Evolutionary conservation across 2,888 invertebrate species (phyloP), one percentile per base, ranked within the genome.

Genomic region (Gymnosoma rotundatum): DNA sequence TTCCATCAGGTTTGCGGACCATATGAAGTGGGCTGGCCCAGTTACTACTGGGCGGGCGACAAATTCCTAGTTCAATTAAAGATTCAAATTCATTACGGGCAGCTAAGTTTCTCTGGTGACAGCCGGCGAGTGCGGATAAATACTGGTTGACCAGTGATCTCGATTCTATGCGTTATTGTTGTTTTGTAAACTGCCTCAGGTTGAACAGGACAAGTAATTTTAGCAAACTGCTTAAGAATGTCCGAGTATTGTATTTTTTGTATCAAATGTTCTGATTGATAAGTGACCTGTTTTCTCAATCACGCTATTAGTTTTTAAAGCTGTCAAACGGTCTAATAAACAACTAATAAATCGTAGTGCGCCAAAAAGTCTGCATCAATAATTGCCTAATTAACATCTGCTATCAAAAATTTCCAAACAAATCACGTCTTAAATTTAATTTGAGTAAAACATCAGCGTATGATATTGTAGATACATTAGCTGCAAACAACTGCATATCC

Each of bases 11-110:
- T 74, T 86, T 90, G 87, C 45, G 78, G 2, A 87, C 89, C 82
- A 91, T 69, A 74, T 90, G 89, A 0, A 93, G 32, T 32, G 8
- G 32, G 8, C 32, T 32, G 32, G 8, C 32, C 32, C 32, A 32
- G 8, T 32, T 32, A 32, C 32, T 32, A 32, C 32, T 32, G 6
- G 32, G 6, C 8, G 8, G 32, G 8, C 32, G 5, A 32, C 32
- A 32, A 32, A 8, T 32, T 5, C 6, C 32, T 7, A 32, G 83
- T 58, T 92, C 88, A 18, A 86, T 67, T 5, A 87, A 60, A 12
- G 50, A 70, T 9, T 87, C 74, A 42, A 87, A 86, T 38, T 88
- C 86, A 5, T 70, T 60, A 5, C 88, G 88, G 0, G 83, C 87
- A 10, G 82, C 76, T 16, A 60, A 83, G 56, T 38, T 84, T 86